Evolutionary conservation across 2,113 vertebrate genomes (phyloP).

Genomic region (Tiliqua scincoides): DNA sequence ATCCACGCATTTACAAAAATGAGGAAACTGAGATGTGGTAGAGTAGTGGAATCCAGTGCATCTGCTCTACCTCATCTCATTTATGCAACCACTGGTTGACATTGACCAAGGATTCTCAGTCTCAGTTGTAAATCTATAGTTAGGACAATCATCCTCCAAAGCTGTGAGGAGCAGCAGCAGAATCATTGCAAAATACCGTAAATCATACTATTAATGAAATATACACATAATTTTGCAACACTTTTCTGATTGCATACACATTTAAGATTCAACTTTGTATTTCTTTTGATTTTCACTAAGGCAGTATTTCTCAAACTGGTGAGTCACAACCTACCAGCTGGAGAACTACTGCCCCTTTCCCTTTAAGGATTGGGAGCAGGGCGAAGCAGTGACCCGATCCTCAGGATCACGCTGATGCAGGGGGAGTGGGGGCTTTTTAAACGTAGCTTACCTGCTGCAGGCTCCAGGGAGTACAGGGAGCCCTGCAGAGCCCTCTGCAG

Average conservation of each 20-base stretch:
- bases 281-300: neutral
- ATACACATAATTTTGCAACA: neutral
- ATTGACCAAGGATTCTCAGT: neutral
- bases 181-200: neutral
- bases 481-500: no score
- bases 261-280: neutral
- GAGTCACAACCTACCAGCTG: no score
- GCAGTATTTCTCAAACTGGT: no score
- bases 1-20: neutral
- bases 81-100: neutral
- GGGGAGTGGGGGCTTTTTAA: no score
- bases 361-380: no score
- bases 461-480: no score
- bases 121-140: neutral
- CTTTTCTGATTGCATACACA: neutral
- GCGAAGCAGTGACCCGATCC: no score
- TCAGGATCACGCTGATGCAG: no score
- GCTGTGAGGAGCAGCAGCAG: no score
- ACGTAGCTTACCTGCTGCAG: no score
- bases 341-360: no score
- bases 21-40: neutral
- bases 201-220: neutral
- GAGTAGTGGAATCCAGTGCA: neutral
- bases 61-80: neutral
- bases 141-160: neutral